Evolutionary conservation across 2,797 vertebrate species (phyloP).

Genomic region (Sorex maritimensis): DNA sequence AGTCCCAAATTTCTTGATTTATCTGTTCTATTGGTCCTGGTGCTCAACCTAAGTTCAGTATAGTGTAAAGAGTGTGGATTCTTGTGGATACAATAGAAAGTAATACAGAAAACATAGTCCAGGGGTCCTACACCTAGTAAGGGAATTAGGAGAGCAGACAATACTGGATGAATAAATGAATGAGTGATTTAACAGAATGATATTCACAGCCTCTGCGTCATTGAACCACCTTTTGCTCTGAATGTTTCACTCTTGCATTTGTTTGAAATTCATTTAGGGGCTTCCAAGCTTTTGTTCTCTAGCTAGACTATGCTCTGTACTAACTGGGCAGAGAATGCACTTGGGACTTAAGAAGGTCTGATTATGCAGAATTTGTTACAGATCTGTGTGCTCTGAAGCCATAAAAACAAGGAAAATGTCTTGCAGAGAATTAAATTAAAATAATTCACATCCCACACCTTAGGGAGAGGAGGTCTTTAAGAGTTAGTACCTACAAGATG

Average conservation of each 20-base stretch:
- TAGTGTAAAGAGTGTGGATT: not conserved
- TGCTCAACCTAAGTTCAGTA: not conserved
- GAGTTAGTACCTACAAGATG: not conserved
- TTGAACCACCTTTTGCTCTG: not conserved
- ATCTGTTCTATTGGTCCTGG: not conserved
- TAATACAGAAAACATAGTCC: not conserved
- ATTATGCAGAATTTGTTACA: not conserved
- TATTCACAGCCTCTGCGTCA: not conserved
- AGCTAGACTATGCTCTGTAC: not conserved
- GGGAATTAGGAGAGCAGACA: not conserved
- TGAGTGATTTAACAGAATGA: not conserved
- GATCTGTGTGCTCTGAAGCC: not conserved
- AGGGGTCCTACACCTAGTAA: not conserved
- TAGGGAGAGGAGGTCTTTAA: not conserved
- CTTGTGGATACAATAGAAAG: not conserved
- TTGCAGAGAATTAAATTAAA: conserved; percentile 44
- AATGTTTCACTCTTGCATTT: not conserved
- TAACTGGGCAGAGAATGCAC: not conserved
- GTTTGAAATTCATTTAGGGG: not conserved
- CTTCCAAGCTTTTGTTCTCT: not conserved
- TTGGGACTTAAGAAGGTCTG: not conserved
- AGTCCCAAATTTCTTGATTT: not conserved
- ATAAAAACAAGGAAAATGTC: not conserved
- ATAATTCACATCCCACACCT: not conserved
- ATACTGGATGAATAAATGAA: not conserved